Percentiles rank a stretch among this genome's conserved stretches.
Conservation (phyloP, 2,797 vertebrate species). For the Phoebastria nigripes region DNA sequence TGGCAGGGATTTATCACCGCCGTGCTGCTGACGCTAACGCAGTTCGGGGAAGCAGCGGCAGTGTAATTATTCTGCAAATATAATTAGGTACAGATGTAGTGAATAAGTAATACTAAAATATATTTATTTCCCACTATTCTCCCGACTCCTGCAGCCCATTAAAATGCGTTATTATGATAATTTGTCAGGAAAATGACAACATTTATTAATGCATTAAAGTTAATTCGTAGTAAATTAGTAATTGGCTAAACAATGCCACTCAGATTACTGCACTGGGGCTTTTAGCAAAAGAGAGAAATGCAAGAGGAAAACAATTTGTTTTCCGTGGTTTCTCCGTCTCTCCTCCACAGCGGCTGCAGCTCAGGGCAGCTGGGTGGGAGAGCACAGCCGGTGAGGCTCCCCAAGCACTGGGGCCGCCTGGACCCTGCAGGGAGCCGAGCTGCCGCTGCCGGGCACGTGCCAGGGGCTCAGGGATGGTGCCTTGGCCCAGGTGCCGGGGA, state of each 20-base stretch:
- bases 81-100: constrained; percentile 73
- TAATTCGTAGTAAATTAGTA: constrained; percentile 68
- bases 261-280: neutral
- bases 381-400: accelerated
- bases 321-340: neutral
- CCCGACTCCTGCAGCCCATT: constrained; percentile 55
- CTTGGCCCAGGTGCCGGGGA: accelerated
- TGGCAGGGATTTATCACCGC: constrained; percentile 70
- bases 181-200: constrained; percentile 71
- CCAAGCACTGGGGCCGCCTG: accelerated
- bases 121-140: constrained; percentile 65
- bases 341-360: accelerated
- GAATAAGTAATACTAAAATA: constrained; percentile 71
- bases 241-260: constrained; percentile 56
- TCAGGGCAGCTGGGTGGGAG: accelerated
- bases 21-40: constrained; percentile 51
- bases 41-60: neutral
- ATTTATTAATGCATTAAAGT: constrained; percentile 71
- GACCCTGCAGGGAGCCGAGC: neutral
- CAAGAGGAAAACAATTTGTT: neutral
- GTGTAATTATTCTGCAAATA: constrained; percentile 67
- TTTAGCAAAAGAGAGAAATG: neutral
- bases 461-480: accelerated
- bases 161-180: constrained; percentile 68
- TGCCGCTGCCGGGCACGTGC: accelerated